These are phyloP conservation scores for Drosophila histrio DNA, from an alignment of 2,888 invertebrate genomes.

Conservation along the genomic window DNA sequence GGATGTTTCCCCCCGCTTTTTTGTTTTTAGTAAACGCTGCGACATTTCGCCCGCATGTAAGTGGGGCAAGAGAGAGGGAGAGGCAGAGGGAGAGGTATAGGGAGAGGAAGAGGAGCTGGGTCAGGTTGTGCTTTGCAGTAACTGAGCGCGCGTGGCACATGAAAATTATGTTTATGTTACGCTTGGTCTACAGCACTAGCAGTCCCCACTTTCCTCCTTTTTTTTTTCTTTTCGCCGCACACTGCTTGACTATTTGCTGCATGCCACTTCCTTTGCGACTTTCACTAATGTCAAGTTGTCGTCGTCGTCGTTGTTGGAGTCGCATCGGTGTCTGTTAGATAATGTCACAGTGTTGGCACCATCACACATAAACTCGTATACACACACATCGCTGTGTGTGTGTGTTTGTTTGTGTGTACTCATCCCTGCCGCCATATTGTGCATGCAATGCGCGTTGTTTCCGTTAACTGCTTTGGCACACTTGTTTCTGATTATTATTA, in stretches of 20 bases:
- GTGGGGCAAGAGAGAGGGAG: not conserved
- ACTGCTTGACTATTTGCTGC: slow-evolving; percentile 62
- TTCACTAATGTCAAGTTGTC: slow-evolving; percentile 78
- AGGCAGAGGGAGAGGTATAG: not conserved
- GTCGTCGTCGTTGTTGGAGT: slow-evolving; percentile 55
- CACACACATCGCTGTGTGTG: not conserved
- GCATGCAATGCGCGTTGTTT: slow-evolving; percentile 81
- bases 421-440: slow-evolving; percentile 70
- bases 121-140: slow-evolving; percentile 28
- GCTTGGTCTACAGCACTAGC: slow-evolving; percentile 27
- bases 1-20: slow-evolving; percentile 6
- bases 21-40: slow-evolving; percentile 45
- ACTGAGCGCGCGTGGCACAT: slow-evolving; percentile 63
- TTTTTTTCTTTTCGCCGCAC: not conserved
- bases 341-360: slow-evolving; percentile 65
- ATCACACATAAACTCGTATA: slow-evolving; percentile 10
- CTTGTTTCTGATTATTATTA: slow-evolving; percentile 80
- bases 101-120: not conserved
- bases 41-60: slow-evolving; percentile 38
- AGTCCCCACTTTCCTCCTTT: not conserved
- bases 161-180: slow-evolving; percentile 77
- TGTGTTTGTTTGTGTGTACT: slow-evolving; percentile 22
- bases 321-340: slow-evolving; percentile 74
- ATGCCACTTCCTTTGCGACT: slow-evolving; percentile 78
- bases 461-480: slow-evolving; percentile 81